Percentiles rank a stretch among this genome's conserved stretches.
phyloP scores from a whole-genome alignment of 1,140 invertebrate genomes.

The Adelges cooleyi region DNA sequence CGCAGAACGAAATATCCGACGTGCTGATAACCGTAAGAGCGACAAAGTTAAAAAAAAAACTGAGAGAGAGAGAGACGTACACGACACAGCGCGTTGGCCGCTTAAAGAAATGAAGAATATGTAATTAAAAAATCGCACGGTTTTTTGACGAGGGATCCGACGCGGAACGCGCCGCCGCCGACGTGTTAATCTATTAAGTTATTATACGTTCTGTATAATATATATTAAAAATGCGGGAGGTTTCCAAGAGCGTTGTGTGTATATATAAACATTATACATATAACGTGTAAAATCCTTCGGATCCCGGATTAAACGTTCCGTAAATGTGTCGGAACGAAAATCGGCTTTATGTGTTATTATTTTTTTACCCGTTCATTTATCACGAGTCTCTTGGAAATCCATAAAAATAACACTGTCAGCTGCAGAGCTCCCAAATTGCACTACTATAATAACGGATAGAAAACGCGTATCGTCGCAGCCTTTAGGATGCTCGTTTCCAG shows the following conservation, averaged over 20 bases:
- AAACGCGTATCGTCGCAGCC: no score
- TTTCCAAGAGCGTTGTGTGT: background rate
- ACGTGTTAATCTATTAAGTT: conserved; percentile 2
- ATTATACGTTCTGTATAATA: no score
- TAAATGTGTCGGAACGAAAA: conserved; percentile 5
- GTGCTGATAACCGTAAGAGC: conserved; percentile 2
- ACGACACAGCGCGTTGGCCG: conserved; percentile 6
- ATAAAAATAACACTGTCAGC: background rate
- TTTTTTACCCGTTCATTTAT: background rate
- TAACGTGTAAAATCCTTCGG: background rate
- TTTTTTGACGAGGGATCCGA: conserved; percentile 17
- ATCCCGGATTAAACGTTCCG: background rate
- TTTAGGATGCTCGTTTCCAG: no score
- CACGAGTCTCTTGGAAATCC: background rate
- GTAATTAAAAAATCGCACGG: conserved; percentile 27
- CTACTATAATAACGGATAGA: no score
- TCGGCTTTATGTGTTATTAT: no score
- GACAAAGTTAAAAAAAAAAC: background rate
- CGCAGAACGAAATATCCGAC: background rate
- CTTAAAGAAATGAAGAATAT: conserved; percentile 21
- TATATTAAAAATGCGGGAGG: no score
- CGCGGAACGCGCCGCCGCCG: conserved; percentile 18
- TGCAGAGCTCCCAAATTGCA: no score
- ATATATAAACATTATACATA: background rate
- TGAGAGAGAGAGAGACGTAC: background rate